Conservation (phyloP, 23 tunicate genomes). For the Clavelina lepadiformis region DNA sequence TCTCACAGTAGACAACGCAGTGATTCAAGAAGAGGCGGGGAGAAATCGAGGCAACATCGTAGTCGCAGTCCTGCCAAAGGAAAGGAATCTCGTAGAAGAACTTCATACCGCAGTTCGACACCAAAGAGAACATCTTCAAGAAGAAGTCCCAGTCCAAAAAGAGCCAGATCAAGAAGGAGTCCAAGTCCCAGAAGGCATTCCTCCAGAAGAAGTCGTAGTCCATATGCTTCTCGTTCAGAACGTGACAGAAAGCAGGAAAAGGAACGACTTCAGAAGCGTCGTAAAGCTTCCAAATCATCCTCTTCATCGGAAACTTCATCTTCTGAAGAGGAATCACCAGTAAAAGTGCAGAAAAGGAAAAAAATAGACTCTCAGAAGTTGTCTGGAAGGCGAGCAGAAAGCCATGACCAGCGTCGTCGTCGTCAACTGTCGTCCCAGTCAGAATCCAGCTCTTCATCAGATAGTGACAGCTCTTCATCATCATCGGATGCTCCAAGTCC, state of each 20-base stretch:
- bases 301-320: too few relatives aligned
- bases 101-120: not conserved
- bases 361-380: too few relatives aligned
- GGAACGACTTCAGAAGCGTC: not conserved
- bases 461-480: too few relatives aligned
- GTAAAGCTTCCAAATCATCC: not conserved
- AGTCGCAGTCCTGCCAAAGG: not conserved
- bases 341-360: too few relatives aligned
- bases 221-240: too few relatives aligned
- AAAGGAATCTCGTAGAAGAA: not conserved
- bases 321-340: too few relatives aligned
- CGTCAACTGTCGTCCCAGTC: too few relatives aligned
- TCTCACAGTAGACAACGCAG: constrained; percentile 10
- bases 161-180: not conserved
- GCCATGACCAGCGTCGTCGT: too few relatives aligned
- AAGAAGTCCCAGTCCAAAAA: not conserved
- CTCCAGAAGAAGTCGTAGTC: constrained; percentile 7
- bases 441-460: too few relatives aligned
- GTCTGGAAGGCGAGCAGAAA: too few relatives aligned
- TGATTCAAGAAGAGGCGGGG: not conserved
- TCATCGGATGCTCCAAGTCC: not conserved
- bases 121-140: not conserved
- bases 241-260: not conserved
- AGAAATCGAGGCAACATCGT: not conserved
- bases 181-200: constrained; percentile 2